Evolutionary conservation across 2,113 vertebrate species (phyloP).

Genomic region (Urocynchramus pylzowi): DNA sequence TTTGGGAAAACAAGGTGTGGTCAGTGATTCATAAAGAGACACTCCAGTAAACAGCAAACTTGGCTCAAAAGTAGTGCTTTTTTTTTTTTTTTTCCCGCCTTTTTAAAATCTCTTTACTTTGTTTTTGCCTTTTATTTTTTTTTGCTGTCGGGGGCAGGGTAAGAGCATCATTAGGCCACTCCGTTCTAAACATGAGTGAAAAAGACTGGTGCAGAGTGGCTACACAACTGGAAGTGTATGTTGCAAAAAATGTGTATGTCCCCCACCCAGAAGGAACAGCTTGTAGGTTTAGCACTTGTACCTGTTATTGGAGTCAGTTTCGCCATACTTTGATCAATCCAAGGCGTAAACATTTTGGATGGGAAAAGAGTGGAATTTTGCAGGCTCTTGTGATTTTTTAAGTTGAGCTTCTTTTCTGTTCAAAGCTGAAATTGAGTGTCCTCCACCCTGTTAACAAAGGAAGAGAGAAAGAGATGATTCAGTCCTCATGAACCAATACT

Average conservation of each 20-base stretch:
- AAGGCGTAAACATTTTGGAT: neutral
- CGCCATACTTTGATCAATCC: neutral
- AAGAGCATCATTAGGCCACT: neutral
- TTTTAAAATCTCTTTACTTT: neutral
- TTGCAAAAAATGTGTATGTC: neutral
- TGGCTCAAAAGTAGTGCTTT: neutral
- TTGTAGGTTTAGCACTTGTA: conserved; percentile 5
- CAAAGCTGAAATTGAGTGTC: neutral
- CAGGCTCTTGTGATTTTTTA: neutral
- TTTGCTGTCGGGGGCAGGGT: rapidly evolving
- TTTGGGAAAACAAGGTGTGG: conserved; percentile 59
- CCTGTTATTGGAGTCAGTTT: neutral
- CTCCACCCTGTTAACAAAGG: conserved; percentile 35
- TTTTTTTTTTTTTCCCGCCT: rapidly evolving
- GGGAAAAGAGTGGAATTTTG: neutral
- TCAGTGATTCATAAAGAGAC: conserved; percentile 52
- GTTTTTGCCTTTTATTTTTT: neutral
- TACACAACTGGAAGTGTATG: neutral
- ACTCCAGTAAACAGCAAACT: conserved; percentile 37
- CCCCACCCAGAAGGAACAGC: neutral
- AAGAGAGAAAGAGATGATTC: conserved; percentile 26
- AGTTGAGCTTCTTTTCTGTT: neutral
- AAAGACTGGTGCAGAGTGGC: neutral
- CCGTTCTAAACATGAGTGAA: neutral
- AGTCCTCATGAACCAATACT: neutral